Base-by-base conservation (phyloP, 30 jellyfish, hydroid and myxozoan species). In the Aurelia sp. region DNA sequence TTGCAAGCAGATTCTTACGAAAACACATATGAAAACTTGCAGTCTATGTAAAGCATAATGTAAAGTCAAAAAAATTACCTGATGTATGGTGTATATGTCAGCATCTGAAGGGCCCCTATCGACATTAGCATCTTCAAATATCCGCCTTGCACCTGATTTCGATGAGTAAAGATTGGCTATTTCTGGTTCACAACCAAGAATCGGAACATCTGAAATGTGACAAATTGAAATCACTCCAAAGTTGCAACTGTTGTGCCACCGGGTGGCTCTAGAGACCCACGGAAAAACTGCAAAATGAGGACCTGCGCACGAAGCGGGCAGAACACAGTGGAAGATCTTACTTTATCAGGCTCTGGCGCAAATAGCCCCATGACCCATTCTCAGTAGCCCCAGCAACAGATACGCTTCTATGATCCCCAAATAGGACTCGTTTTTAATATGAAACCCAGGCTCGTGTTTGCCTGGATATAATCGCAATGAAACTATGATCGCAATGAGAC, bases 181-280 rank as follows among this genome's bases (percentile, higher is more conserved):
- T 35, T 94, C 96, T 21, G 99, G 97, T 41, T 85, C 96, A 27
- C 93, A 41, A 7, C 99, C 99, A 76, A 94, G 96, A 18, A 94
- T 69, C 18, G 99, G 97, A 20, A 85, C 74, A 59, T 81, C 98
- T 86, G 77, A 15, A 55, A 66, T 40, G 51, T 23, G 53, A 68
- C 13, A 64, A 61, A 61, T 6, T 61, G 30, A 11, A 4, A 8
- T 61, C 30, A 61, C 23, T 22, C 23, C 15, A 61, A 30, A 61
- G 31, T n/a, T 10, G 15, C 30, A n/a, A 11, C 5, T 4, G 8
- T 61, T 7, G 9, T 13, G 71, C 31, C 33, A 27, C 33, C 33
- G 33, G 33, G 33, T 0, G 33, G 33, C 2, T 27, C 2, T 27
- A 27, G 33, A 27, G 33, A 2, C 33, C 33, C 2, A 27, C 2